Evolutionary conservation across 2,113 vertebrate species (phyloP), one percentile per base, ranked within the genome.

Genomic region (Dicerorhinus sumatrensis): DNA sequence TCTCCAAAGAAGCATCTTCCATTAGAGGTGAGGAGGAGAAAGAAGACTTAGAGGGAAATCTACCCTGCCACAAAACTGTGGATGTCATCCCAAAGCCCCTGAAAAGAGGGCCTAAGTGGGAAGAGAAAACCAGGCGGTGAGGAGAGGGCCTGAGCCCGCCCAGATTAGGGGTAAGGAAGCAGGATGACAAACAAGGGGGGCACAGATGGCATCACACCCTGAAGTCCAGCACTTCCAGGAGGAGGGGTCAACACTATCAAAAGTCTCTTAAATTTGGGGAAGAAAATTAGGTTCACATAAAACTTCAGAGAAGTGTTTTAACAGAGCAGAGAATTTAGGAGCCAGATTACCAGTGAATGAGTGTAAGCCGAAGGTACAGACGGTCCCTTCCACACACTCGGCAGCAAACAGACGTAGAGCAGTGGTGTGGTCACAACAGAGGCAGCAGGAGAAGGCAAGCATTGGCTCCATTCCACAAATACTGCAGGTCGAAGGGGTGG

Each of bases 271-370:
- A 88, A 70, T 20, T 91, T 42, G 42, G 18, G 75, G 33, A 91
- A 87, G 75, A 94, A 82, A 76, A 82, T 70, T 94, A 54, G 11
- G n/a, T 92, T 87, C 60, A 72, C 36, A 46, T 63, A 25, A 72
- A 70, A 69, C 46, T 94, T 75, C 33, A 42, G 31, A 96, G 42
- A 72, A 39, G 63, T 13, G 6, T 70, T 85, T 84, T 73, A 80
- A 8, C 13, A 72, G 42, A 67, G 23, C 36, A 58, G 77, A 77
- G 14, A 60, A 70, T 62, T 54, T 79, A 56, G 29, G 85, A 48
- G 13, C 14, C 65, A 93, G 80, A 62, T 85, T 56, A 72, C 54
- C 25, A 90, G 73, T 10, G 65, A 89, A 85, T 63, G 56, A 25
- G 2, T 72, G 10, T 70, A 77, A 84, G 42, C 54, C 27, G 13